Evolutionary conservation across 2,113 vertebrate genomes (phyloP).

Genomic region (Alligator mississippiensis): DNA sequence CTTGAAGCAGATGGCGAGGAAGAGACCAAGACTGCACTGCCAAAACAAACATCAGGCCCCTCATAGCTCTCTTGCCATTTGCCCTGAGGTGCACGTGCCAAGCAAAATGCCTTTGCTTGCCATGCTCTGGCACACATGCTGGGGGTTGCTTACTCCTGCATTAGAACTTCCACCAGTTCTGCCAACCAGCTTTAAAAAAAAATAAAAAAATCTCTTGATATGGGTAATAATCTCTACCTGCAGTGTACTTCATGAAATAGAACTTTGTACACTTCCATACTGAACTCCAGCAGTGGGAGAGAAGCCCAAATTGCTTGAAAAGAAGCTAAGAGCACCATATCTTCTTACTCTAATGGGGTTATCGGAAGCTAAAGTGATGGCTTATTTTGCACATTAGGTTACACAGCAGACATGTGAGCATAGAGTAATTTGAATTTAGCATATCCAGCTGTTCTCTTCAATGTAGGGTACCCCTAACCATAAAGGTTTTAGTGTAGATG

Average conservation of each 20-base stretch:
- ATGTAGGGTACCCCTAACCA: too few species aligned
- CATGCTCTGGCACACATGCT: too few species aligned
- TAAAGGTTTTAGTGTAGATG: neutral
- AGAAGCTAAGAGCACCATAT: neutral
- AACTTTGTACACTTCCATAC: neutral
- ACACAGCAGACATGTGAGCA: neutral
- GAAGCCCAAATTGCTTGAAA: neutral
- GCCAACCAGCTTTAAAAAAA: neutral
- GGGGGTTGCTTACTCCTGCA: too few species aligned
- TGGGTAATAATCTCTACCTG: neutral
- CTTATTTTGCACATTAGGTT: neutral
- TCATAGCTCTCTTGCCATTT: too few species aligned
- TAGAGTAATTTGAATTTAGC: neutral
- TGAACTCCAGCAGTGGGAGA: neutral
- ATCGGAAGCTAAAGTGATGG: neutral
- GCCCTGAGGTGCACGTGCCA: too few species aligned
- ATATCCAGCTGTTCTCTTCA: too few species aligned
- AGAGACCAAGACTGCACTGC: too few species aligned
- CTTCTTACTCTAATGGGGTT: neutral
- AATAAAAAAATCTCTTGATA: neutral
- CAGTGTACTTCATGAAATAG: neutral
- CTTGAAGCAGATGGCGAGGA: too few species aligned
- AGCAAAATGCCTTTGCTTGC: too few species aligned
- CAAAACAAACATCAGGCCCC: too few species aligned
- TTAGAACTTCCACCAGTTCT: neutral